These are phyloP conservation scores for Timema cristinae DNA, from an alignment of 2,888 invertebrate species.

Conservation along the genomic window DNA sequence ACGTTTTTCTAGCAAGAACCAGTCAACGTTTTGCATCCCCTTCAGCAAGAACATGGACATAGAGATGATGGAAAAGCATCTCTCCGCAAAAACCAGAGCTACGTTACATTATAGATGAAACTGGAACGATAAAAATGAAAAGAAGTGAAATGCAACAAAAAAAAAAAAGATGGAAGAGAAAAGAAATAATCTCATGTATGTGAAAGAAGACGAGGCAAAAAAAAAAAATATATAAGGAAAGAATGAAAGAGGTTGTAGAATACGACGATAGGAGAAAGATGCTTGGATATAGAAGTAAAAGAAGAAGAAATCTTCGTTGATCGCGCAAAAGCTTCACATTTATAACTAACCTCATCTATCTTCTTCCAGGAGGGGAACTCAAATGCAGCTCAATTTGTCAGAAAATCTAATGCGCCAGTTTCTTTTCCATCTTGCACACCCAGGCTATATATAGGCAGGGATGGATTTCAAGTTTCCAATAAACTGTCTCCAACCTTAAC, in stretches of 20 bases:
- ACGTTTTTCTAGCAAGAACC: no score
- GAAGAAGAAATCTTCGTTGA: conserved; percentile 39
- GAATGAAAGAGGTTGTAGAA: conserved; percentile 16
- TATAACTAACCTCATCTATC: conserved; percentile 54
- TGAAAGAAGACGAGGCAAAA: conserved; percentile 17
- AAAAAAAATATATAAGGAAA: conserved; percentile 13
- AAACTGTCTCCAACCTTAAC: conserved; percentile 17
- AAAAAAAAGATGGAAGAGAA: no score
- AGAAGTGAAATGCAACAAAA: neutral
- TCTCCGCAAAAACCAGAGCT: neutral
- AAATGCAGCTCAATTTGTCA: conserved; percentile 53
- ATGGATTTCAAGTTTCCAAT: conserved; percentile 25
- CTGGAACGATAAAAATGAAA: conserved; percentile 13
- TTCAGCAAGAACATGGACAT: neutral
- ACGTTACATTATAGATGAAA: conserved; percentile 17
- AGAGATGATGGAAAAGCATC: conserved; percentile 14
- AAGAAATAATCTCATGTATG: neutral
- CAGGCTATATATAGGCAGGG: neutral
- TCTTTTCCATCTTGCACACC: conserved; percentile 25
- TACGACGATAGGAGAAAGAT: conserved; percentile 13
- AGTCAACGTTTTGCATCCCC: no score
- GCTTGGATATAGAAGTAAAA: conserved; percentile 21
- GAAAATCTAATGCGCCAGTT: conserved; percentile 48
- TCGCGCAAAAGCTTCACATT: conserved; percentile 51
- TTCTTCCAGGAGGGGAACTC: conserved; percentile 47